Percentiles rank a stretch among this genome's conserved stretches.
These are phyloP conservation scores for Chamaetylas fuelleborni DNA, from an alignment of 2,113 vertebrate genomes.

Conservation along the genomic window DNA sequence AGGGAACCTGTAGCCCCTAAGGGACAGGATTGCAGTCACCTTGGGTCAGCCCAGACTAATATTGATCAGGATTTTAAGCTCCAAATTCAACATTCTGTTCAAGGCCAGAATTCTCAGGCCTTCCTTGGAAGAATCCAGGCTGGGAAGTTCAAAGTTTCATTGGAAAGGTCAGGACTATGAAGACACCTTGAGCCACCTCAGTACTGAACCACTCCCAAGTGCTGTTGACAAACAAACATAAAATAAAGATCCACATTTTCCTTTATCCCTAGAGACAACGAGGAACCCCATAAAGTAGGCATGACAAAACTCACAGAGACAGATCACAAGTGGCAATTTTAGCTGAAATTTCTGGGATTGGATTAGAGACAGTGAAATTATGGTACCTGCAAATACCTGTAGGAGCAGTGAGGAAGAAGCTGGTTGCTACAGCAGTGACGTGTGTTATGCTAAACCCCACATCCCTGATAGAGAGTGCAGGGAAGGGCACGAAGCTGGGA, in stretches of 20 bases:
- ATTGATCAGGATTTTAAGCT: background rate
- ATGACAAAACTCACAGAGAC: fast-evolving
- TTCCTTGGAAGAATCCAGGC: background rate
- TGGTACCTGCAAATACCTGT: background rate
- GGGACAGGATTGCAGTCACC: background rate
- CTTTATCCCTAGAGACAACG: fast-evolving
- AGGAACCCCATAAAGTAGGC: background rate
- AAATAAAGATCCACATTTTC: background rate
- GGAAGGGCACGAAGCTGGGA: background rate
- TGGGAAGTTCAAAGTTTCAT: background rate
- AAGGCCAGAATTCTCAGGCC: background rate
- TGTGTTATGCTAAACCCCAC: background rate
- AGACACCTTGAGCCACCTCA: background rate
- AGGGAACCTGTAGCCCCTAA: background rate
- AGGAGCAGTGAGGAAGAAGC: background rate
- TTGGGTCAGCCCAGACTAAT: background rate
- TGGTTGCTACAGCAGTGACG: background rate
- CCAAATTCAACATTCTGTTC: background rate
- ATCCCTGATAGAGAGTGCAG: background rate
- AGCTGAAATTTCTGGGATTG: background rate
- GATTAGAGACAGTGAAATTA: background rate
- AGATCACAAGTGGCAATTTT: background rate
- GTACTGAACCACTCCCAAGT: fast-evolving
- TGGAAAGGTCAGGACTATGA: background rate
- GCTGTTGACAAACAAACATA: background rate